Evolutionary conservation across 2,113 vertebrate genomes (phyloP).

Genomic region (Glareola pratincola): DNA sequence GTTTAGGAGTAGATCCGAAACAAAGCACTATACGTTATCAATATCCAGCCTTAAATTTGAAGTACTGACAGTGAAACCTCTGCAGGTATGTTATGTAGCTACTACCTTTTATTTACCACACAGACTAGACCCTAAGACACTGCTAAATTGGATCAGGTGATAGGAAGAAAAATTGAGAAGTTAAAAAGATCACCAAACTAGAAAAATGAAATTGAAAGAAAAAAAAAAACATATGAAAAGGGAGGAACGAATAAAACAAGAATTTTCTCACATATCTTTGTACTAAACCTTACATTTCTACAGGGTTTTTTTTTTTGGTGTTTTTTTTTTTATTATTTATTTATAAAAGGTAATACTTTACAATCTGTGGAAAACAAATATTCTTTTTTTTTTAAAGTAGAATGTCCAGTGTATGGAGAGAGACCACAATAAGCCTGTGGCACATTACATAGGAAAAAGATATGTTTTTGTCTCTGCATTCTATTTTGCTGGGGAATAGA

Average conservation of each 20-base stretch:
- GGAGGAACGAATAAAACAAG: not conserved
- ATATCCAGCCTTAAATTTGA: not conserved
- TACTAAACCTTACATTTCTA: not conserved
- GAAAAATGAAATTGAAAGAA: not conserved
- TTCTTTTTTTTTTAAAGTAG: not conserved
- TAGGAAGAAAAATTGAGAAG: not conserved
- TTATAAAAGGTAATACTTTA: not conserved
- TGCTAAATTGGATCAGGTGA: not conserved
- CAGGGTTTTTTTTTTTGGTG: not conserved
- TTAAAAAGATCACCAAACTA: not conserved
- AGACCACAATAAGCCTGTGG: not conserved
- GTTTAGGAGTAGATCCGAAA: not conserved
- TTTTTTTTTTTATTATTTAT: not conserved
- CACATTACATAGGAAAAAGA: conserved; percentile 23
- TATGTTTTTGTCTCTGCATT: not conserved
- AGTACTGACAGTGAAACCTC: not conserved
- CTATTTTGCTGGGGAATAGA: conserved; percentile 15
- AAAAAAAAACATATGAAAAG: not conserved
- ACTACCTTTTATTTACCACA: not conserved
- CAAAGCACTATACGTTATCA: not conserved
- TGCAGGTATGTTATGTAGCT: not conserved
- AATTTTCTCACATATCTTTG: not conserved
- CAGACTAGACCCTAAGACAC: not conserved
- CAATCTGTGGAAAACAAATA: not conserved
- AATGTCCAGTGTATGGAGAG: not conserved